These are phyloP conservation scores for Dascillus cervinus DNA, from an alignment of 2,888 invertebrate genomes.

Conservation along the genomic window DNA sequence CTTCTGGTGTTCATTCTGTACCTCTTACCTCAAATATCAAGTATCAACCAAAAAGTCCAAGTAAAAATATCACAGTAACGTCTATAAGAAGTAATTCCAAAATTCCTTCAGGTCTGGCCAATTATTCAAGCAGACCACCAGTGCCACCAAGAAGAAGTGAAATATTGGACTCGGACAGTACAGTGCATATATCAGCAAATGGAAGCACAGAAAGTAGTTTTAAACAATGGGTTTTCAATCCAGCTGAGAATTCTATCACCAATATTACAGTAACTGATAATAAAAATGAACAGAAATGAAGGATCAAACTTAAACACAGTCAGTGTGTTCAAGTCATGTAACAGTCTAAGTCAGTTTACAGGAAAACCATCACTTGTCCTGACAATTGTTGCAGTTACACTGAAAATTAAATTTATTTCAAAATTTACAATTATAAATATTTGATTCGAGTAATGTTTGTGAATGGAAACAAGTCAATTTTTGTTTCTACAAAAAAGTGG, in stretches of 20 bases:
- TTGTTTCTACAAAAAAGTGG: too few species aligned
- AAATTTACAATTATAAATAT: too few species aligned
- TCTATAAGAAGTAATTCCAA: constrained; percentile 55
- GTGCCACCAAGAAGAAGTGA: constrained; percentile 45
- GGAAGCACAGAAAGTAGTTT: constrained; percentile 33
- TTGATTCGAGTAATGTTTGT: too few species aligned
- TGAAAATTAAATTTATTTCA: too few species aligned
- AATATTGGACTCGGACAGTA: constrained; percentile 29
- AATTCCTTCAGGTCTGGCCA: constrained; percentile 39
- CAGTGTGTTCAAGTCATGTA: too few species aligned
- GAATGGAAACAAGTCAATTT: too few species aligned
- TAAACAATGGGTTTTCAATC: constrained; percentile 43
- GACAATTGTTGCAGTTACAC: too few species aligned
- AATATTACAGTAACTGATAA: constrained; percentile 36
- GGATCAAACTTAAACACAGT: constrained; percentile 6
- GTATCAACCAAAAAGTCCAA: constrained; percentile 33
- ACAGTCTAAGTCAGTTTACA: not conserved
- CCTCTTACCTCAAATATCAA: constrained; percentile 27
- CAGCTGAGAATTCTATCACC: constrained; percentile 32
- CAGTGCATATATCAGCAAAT: constrained; percentile 30
- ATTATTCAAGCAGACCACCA: constrained; percentile 27
- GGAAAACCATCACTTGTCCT: too few species aligned
- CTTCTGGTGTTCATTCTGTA: constrained; percentile 34
- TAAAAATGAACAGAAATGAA: constrained; percentile 18
- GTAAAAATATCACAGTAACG: constrained; percentile 54